These are phyloP conservation scores for Drosophila lutescens DNA, from an alignment of 2,888 invertebrate species.

Conservation along the genomic window DNA sequence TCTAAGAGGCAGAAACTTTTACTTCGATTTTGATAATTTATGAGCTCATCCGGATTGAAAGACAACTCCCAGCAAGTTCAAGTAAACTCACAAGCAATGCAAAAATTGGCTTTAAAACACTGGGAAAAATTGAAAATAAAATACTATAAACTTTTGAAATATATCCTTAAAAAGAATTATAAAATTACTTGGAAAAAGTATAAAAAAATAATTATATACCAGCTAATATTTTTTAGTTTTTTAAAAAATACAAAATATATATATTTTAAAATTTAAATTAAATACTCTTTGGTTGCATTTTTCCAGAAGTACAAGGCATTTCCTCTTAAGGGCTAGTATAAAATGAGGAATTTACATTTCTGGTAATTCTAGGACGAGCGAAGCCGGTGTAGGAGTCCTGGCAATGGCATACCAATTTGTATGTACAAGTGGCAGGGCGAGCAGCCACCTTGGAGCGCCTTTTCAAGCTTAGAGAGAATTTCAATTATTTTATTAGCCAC, in stretches of 20 bases:
- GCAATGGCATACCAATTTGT: conserved; percentile 48
- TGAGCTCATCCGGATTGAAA: conserved; percentile 21
- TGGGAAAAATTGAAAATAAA: background rate
- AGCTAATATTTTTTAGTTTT: too few species aligned
- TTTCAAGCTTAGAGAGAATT: conserved; percentile 67
- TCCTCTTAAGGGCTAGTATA: background rate
- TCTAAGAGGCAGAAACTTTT: conserved; percentile 24
- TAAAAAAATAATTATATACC: too few species aligned
- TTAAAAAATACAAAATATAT: too few species aligned
- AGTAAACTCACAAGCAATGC: background rate
- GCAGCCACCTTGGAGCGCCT: conserved; percentile 21
- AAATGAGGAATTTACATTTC: conserved; percentile 6
- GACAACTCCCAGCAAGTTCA: conserved; percentile 2
- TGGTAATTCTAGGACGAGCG: conserved; percentile 21
- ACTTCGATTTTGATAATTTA: conserved; percentile 34
- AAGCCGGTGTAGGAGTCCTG: conserved; percentile 20
- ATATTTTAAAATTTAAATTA: background rate
- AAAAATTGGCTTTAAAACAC: background rate
- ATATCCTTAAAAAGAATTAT: too few species aligned
- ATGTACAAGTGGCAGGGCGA: conserved; percentile 17
- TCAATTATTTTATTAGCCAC: conserved; percentile 79
- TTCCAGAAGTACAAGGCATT: too few species aligned
- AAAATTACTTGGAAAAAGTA: too few species aligned
- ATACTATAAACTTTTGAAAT: too few species aligned
- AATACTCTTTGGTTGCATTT: background rate